Base-by-base conservation (phyloP, 2,113 vertebrate genomes). In the Clarias batrachus region DNA sequence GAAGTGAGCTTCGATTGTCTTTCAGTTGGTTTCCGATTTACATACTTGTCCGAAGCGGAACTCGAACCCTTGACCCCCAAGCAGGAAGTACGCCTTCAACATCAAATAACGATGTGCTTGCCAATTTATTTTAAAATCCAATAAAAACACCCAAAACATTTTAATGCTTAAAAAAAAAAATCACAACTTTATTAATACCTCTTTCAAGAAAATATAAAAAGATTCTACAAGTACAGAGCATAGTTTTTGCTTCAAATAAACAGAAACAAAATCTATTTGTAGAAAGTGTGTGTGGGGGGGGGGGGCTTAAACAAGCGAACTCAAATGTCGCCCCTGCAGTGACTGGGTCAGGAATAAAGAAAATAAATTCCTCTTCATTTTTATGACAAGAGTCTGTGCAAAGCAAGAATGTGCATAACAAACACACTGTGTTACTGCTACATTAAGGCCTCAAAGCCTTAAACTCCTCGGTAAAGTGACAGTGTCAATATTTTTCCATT, bases 381-480 rank as follows among this genome's bases (percentile, higher is more conserved):
- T 82, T 84, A 93, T 93, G 94, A 96, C 94, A 96, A 96, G 77
- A 94, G 94, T 97, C 96, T 96, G 96, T 97, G 96, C 96, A 98
- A 97, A 96, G 95, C 96, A 97, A 96, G 87, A 95, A 97, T 65
- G 27, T 96, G 96, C 95, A 95, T 97, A 94, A 94, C 96, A 87
- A 95, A 93, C 90, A 96, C 94, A 94, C 95, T 91, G 96, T 92
- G 95, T 95, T 95, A 97, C 97, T 99, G 97, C 97, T 99, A 99
- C 97, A 96, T 97, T 98, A 97, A 98, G 96, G 97, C 54, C 83
- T 10, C 96, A 96, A 96, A 91, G 87, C 91, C 90, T 92, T 96
- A 96, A 94, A 89, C 94, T 95, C 87, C 93, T 95, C 94, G 93
- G 95, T 99, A 99, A 99, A 99, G 98, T 99, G 98, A 97, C 98